phyloP scores from a whole-genome alignment of 1,140 invertebrate species.

The Magallana gigas region DNA sequence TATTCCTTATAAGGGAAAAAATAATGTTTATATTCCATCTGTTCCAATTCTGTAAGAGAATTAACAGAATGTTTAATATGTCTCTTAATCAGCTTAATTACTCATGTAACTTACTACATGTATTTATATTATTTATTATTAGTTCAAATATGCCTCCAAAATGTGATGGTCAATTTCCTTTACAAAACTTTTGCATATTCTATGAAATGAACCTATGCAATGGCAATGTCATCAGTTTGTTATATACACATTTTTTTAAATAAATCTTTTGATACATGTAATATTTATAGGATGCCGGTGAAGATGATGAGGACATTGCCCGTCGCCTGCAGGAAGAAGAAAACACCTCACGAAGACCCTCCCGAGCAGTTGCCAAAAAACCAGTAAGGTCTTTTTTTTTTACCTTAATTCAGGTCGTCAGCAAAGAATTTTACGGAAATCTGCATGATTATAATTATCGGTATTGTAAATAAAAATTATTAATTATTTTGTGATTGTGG shows the following conservation, averaged over 20 bases:
- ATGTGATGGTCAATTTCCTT: neutral
- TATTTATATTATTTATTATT: too few relatives aligned
- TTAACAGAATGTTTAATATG: neutral
- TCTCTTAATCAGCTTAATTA: neutral
- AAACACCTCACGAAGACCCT: conserved; percentile 46
- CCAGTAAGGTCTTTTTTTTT: neutral
- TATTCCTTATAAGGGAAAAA: too few relatives aligned
- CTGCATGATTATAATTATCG: too few relatives aligned
- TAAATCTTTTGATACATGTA: neutral
- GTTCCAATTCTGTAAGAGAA: too few relatives aligned
- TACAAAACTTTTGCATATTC: neutral
- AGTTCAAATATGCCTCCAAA: too few relatives aligned
- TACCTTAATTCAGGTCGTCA: too few relatives aligned
- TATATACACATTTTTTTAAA: neutral
- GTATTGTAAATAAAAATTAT: too few relatives aligned
- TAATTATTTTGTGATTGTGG: too few relatives aligned
- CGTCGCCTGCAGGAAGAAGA: conserved; percentile 62
- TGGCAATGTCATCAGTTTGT: neutral
- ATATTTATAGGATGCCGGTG: conserved; percentile 40
- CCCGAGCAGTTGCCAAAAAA: conserved; percentile 15
- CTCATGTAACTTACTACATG: neutral
- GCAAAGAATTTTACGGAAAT: too few relatives aligned
- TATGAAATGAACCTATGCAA: neutral
- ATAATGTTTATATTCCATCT: too few relatives aligned
- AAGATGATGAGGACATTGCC: conserved; percentile 57